Percentiles rank a stretch among this genome's conserved stretches.
phyloP scores from a whole-genome alignment of 2,888 invertebrate species.

The Cyaniris semiargus region DNA sequence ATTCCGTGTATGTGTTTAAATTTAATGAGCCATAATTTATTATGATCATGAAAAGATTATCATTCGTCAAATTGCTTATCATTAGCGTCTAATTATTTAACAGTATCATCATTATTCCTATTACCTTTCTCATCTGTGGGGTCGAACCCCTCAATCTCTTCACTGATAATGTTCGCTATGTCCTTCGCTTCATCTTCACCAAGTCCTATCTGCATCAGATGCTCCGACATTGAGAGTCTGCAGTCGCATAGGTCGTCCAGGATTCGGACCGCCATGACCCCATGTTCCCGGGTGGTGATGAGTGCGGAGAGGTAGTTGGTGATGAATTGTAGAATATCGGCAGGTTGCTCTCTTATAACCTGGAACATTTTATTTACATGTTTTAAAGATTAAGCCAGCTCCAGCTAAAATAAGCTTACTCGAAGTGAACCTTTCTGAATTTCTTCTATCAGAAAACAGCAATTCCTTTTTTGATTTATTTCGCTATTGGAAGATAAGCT shows the following conservation, averaged over 20 bases:
- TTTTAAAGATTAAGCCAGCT: no score
- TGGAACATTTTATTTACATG: conserved; percentile 45
- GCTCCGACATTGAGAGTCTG: conserved; percentile 61
- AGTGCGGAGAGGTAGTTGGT: conserved; percentile 86
- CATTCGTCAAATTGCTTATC: no score
- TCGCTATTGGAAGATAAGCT: no score
- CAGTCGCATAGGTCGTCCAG: conserved; percentile 73
- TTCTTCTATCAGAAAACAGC: no score
- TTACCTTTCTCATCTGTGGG: conserved; percentile 60
- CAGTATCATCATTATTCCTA: neutral
- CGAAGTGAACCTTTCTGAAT: no score
- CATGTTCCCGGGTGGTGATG: conserved; percentile 84
- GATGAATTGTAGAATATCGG: conserved; percentile 83
- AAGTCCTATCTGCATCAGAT: conserved; percentile 58
- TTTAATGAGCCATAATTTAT: neutral
- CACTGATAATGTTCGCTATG: conserved; percentile 60
- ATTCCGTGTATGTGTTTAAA: no score
- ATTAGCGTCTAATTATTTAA: no score
- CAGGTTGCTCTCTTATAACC: conserved; percentile 86
- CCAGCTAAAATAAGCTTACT: no score
- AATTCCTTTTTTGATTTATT: no score
- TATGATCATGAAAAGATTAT: no score
- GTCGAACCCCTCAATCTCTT: conserved; percentile 56
- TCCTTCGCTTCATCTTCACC: conserved; percentile 45
- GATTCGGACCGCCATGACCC: conserved; percentile 64